phyloP scores from a whole-genome alignment of 2,797 vertebrate species.

The Danio kyathit region DNA sequence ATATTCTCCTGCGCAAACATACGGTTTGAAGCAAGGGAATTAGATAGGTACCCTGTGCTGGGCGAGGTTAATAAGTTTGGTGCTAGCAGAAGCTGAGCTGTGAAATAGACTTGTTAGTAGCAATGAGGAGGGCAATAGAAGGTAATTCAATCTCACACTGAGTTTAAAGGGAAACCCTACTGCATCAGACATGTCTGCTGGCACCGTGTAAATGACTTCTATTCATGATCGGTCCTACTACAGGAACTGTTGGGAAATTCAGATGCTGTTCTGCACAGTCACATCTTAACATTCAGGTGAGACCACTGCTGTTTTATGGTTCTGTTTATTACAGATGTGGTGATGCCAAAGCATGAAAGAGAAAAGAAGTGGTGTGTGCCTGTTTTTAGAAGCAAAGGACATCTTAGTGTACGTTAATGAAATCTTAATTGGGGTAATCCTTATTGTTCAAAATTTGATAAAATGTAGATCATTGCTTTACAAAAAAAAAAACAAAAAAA shows the following conservation, averaged over 20 bases:
- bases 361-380: too few relatives aligned
- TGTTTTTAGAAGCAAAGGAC: background rate
- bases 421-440: background rate
- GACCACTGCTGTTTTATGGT: background rate
- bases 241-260: slow-evolving; percentile 32
- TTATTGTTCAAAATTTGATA: too few relatives aligned
- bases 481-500: too few relatives aligned
- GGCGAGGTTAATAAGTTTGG: slow-evolving; percentile 59
- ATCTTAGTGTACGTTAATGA: background rate
- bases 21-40: slow-evolving; percentile 15
- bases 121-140: slow-evolving; percentile 57
- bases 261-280: slow-evolving; percentile 8
- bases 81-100: slow-evolving; percentile 47
- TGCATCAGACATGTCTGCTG: slow-evolving; percentile 53
- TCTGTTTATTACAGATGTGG: background rate
- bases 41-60: slow-evolving; percentile 37
- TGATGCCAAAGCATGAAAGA: background rate
- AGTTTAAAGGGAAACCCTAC: slow-evolving; percentile 61
- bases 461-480: too few relatives aligned
- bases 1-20: background rate
- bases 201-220: slow-evolving; percentile 54
- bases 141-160: slow-evolving; percentile 64
- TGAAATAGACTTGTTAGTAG: slow-evolving; percentile 65
- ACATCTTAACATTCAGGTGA: slow-evolving; percentile 22
- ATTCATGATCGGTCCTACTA: slow-evolving; percentile 23